Percentiles rank a stretch among this genome's conserved stretches.
phyloP scores from a whole-genome alignment of 2,113 vertebrate species.

The Procavia capensis region DNA sequence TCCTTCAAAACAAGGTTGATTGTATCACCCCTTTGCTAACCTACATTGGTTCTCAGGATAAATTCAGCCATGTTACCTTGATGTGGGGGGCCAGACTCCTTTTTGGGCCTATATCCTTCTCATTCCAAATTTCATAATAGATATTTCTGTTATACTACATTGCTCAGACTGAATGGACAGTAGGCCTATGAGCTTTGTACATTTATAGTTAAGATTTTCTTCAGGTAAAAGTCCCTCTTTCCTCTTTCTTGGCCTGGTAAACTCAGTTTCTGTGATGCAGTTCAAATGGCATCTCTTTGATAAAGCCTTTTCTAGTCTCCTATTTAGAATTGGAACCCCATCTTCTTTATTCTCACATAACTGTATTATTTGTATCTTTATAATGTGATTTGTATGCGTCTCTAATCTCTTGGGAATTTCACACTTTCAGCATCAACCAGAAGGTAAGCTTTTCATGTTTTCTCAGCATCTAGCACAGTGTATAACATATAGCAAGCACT shows the following conservation, averaged over 20 bases:
- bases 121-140: not conserved
- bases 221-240: not conserved
- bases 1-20: constrained; percentile 28
- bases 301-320: constrained; percentile 18
- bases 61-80: constrained; percentile 12
- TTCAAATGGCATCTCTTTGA: constrained; percentile 52
- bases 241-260: not conserved
- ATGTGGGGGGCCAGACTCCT: not conserved
- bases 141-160: not conserved
- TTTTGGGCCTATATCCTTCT: not conserved
- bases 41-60: constrained; percentile 2
- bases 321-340: constrained; percentile 25
- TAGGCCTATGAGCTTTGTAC: not conserved
- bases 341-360: constrained; percentile 55
- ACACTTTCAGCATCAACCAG: constrained; percentile 67
- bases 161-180: constrained; percentile 25
- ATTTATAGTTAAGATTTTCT: constrained; percentile 29
- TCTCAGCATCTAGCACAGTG: constrained; percentile 36
- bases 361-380: constrained; percentile 63
- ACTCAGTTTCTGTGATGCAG: constrained; percentile 18
- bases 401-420: constrained; percentile 70
- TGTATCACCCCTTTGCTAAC: constrained; percentile 40
- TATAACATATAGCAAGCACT: constrained; percentile 52
- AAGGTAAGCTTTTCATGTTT: constrained; percentile 70
- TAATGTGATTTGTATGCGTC: constrained; percentile 60